phyloP scores from a whole-genome alignment of 2,113 vertebrate species.

The Charina bottae region DNA sequence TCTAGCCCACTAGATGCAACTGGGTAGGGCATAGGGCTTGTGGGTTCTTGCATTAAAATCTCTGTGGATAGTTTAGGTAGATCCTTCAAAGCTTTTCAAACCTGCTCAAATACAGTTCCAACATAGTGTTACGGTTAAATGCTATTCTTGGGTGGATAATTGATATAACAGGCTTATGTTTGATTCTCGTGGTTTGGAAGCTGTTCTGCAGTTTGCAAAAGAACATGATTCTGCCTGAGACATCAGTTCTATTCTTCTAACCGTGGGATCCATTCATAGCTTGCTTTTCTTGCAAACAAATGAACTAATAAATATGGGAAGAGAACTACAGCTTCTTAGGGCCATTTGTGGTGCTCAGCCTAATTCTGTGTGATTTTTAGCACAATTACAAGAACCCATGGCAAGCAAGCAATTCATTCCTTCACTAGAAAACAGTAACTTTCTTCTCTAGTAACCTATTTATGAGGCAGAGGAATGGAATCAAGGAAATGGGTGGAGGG shows the following conservation, averaged over 20 bases:
- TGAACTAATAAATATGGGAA: not conserved
- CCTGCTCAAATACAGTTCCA: not conserved
- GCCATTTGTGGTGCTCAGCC: not conserved
- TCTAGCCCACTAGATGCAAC: slow-evolving; percentile 10
- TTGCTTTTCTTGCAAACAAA: not conserved
- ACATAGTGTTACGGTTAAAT: not conserved
- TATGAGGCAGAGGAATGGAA: not conserved
- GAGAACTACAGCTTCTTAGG: not conserved
- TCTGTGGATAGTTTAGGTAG: slow-evolving; percentile 1
- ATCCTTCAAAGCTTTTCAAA: not conserved
- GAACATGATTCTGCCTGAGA: not conserved
- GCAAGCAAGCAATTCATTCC: not conserved
- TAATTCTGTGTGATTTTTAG: not conserved
- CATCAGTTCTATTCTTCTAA: not conserved
- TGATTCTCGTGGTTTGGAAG: not conserved
- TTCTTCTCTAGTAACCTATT: not conserved
- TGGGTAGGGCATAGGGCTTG: not conserved
- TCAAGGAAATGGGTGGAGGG: not conserved
- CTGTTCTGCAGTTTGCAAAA: not conserved
- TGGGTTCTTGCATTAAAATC: slow-evolving; percentile 27
- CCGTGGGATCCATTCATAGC: not conserved
- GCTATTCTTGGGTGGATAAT: not conserved
- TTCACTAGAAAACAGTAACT: not conserved
- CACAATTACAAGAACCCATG: too few relatives aligned
- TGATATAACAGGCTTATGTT: not conserved